phyloP scores from a whole-genome alignment of 2,797 vertebrate species.

The Danio jaintianensis region DNA sequence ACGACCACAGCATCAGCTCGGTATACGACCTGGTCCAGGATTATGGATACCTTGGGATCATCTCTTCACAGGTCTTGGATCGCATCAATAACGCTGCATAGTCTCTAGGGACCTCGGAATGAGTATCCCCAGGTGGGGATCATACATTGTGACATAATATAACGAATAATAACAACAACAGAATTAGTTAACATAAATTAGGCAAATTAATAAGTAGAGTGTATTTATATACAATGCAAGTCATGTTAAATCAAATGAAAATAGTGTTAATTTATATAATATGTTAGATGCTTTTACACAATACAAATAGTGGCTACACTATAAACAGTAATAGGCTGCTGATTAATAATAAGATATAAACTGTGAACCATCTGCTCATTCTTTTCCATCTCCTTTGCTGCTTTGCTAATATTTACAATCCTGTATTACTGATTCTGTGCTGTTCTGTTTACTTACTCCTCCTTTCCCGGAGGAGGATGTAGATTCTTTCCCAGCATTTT shows the following conservation, averaged over 20 bases:
- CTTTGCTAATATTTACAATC: slow-evolving; percentile 8
- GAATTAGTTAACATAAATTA: not conserved
- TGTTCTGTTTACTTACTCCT: not conserved
- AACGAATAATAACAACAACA: not conserved
- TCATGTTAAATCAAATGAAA: not conserved
- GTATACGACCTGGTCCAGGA: no score
- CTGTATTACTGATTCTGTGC: not conserved
- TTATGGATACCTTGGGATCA: no score
- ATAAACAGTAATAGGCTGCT: not conserved
- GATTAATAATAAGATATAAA: not conserved
- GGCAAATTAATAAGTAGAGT: not conserved
- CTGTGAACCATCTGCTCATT: not conserved
- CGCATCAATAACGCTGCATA: no score
- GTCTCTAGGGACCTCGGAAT: no score
- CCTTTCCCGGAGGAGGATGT: not conserved
- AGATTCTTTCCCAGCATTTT: not conserved
- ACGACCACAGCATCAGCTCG: no score
- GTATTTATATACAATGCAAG: not conserved
- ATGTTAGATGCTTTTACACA: no score
- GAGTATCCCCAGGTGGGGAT: no score
- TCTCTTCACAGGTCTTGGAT: no score
- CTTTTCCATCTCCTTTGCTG: slow-evolving; percentile 5
- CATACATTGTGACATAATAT: no score
- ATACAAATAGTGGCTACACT: no score
- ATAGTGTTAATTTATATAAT: no score